These are phyloP conservation scores for Leptarthrus brevirostris DNA, from an alignment of 2,888 invertebrate species.

Conservation along the genomic window DNA sequence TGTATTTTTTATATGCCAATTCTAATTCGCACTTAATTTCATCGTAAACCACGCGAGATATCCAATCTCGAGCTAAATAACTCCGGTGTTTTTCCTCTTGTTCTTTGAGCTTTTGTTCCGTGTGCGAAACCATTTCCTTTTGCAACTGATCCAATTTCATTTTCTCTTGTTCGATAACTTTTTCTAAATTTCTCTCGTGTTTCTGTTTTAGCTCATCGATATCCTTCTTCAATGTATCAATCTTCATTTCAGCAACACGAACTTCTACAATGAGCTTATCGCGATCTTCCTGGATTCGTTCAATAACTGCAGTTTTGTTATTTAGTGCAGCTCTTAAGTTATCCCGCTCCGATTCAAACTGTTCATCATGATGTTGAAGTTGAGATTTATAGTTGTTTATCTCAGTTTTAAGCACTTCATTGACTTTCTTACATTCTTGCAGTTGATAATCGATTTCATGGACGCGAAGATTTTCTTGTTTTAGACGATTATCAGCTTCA, in stretches of 20 bases:
- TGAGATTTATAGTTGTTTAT: conserved; percentile 57
- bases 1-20: conserved; percentile 67
- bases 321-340: conserved; percentile 60
- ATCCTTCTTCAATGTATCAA: conserved; percentile 59
- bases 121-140: conserved; percentile 56
- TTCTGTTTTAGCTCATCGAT: conserved; percentile 61
- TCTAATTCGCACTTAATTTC: conserved; percentile 68
- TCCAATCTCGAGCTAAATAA: conserved; percentile 69
- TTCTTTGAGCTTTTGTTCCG: conserved; percentile 57
- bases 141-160: conserved; percentile 58
- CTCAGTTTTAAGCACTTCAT: conserved; percentile 61
- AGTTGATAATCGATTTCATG: conserved; percentile 58
- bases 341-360: conserved; percentile 55
- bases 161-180: conserved; percentile 59
- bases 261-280: conserved; percentile 61
- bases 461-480: conserved; percentile 60
- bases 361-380: conserved; percentile 49
- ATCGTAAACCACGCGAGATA: conserved; percentile 71
- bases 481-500: conserved; percentile 64
- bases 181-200: conserved; percentile 58
- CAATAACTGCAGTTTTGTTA: conserved; percentile 60
- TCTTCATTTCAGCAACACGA: conserved; percentile 60
- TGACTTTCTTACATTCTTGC: conserved; percentile 59
- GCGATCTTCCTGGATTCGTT: conserved; percentile 65
- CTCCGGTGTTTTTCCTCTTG: conserved; percentile 65